Evolutionary conservation across 2,797 vertebrate genomes (phyloP).

Genomic region (Sebastes cheni): DNA sequence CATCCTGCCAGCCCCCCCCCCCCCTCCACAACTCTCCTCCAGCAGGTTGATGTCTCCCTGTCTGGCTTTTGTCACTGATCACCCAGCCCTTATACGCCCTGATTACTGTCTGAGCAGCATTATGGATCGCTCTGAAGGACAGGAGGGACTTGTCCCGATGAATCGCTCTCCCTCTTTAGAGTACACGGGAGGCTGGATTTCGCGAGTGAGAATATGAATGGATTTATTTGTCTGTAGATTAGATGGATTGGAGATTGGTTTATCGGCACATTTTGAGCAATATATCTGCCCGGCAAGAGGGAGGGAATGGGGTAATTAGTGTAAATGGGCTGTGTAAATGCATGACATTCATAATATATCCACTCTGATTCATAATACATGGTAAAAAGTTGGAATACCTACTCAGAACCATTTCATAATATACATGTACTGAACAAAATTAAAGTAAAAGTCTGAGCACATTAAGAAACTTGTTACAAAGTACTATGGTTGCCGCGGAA

Average conservation of each 20-base stretch:
- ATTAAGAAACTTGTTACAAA: neutral
- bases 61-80: slow-evolving; percentile 82
- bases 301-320: slow-evolving; percentile 53
- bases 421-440: slow-evolving; percentile 16
- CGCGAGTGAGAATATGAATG: slow-evolving; percentile 55
- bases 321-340: slow-evolving; percentile 58
- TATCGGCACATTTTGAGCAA: slow-evolving; percentile 47
- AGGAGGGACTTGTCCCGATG: slow-evolving; percentile 64
- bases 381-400: slow-evolving; percentile 28
- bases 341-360: slow-evolving; percentile 59
- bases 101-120: slow-evolving; percentile 77
- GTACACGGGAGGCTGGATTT: slow-evolving; percentile 35
- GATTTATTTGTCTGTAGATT: slow-evolving; percentile 64
- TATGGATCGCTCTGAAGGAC: slow-evolving; percentile 79
- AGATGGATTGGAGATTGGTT: slow-evolving; percentile 55
- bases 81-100: slow-evolving; percentile 70
- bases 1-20: slow-evolving; percentile 22
- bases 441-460: slow-evolving; percentile 3
- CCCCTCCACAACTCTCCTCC: slow-evolving; percentile 44
- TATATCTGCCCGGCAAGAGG: slow-evolving; percentile 18
- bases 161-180: slow-evolving; percentile 44
- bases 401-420: slow-evolving; percentile 14
- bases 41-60: slow-evolving; percentile 79
- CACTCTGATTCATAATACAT: slow-evolving; percentile 53
- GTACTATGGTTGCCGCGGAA: rapidly evolving